Evolutionary conservation across 2,113 vertebrate species (phyloP).

Genomic region (Pardalotus punctatus): DNA sequence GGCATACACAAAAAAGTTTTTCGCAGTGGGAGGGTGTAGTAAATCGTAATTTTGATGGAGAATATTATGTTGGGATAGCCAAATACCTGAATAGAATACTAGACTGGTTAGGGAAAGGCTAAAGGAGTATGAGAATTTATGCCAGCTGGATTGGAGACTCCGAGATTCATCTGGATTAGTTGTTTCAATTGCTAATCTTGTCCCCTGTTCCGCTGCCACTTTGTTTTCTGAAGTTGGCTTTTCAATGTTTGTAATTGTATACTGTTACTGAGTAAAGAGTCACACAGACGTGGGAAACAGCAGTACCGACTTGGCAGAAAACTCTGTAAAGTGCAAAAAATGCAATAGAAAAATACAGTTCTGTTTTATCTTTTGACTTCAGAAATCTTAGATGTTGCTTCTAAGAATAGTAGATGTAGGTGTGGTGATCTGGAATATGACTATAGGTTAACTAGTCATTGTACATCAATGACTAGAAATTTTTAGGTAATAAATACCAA

Average conservation of each 20-base stretch:
- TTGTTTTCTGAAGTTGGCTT: not conserved
- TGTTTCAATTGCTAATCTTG: constrained; percentile 3
- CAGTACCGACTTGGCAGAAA: not conserved
- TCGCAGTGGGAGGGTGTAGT: not conserved
- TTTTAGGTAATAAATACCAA: not conserved
- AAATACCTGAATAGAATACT: not conserved
- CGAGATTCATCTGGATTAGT: not conserved
- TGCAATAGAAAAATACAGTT: not conserved
- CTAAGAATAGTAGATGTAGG: not conserved
- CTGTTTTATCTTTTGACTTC: not conserved
- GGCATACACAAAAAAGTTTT: not conserved
- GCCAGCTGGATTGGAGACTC: not conserved
- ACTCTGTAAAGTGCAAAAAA: not conserved
- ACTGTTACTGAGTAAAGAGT: not conserved
- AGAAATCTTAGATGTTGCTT: not conserved
- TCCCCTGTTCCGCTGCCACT: not conserved
- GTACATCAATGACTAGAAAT: not conserved
- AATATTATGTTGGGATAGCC: not conserved
- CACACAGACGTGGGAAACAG: not conserved
- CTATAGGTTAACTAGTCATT: not conserved
- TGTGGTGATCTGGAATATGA: not conserved
- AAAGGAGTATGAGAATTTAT: not conserved
- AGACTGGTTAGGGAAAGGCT: not conserved
- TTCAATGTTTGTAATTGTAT: not conserved
- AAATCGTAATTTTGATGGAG: not conserved